Evolutionary conservation across 2,113 vertebrate species (phyloP).

Genomic region (Sapajus apella): DNA sequence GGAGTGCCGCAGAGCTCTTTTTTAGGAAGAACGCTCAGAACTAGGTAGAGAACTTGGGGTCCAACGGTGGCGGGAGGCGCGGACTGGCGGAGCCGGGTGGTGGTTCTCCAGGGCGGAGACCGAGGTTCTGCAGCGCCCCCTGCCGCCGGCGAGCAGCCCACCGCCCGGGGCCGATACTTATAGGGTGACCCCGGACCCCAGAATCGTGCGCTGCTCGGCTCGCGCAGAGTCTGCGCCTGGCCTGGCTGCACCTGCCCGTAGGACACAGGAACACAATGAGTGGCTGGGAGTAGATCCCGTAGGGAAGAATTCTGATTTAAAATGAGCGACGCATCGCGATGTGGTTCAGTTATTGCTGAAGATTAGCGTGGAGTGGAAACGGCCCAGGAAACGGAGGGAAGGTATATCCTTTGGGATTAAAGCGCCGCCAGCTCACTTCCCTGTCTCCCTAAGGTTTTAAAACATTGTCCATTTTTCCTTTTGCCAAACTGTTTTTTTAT

Average conservation of each 20-base stretch:
- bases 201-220: fast-evolving
- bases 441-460: background rate
- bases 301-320: background rate
- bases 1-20: background rate
- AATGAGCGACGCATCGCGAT: background rate
- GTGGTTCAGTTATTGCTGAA: background rate
- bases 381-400: background rate
- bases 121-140: constrained; percentile 47
- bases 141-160: background rate
- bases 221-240: background rate
- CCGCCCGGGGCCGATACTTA: background rate
- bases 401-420: background rate
- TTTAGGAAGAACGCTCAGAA: background rate
- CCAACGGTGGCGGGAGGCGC: background rate
- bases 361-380: background rate
- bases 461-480: background rate
- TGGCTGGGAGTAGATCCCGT: background rate
- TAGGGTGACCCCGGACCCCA: background rate
- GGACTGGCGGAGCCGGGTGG: fast-evolving
- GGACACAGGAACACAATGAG: background rate
- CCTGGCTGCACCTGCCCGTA: background rate
- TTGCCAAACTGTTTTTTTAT: background rate
- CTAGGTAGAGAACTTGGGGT: background rate
- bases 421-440: background rate
- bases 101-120: background rate